Evolutionary conservation across 2,888 invertebrate species (phyloP), one percentile per base, ranked within the genome.

Genomic region (Strigamia transsilvanica): DNA sequence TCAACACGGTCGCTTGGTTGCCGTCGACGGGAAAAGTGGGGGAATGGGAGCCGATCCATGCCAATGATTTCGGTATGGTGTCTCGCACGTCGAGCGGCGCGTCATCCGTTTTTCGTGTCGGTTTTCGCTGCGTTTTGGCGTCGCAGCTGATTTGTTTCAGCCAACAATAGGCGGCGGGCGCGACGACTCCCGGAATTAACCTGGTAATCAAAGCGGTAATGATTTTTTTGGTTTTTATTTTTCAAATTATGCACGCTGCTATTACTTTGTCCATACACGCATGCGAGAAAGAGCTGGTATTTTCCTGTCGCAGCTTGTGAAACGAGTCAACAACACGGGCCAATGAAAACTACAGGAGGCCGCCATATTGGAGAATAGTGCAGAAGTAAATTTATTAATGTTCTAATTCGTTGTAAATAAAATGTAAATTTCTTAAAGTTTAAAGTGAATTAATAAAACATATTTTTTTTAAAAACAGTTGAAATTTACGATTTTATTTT

Each of bases 21-120:
- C 78, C 78, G 23, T 78, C 38, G 34, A 78, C n/a, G 6, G 78
- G 78, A 27, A 78, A 78, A 27, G 5, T 38, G 7, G 78, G 21
- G 2, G 15, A n/a, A 13, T 78, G 15, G 1, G 32, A 10, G 7
- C 32, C 7, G 15, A 78, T 34, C 78, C 78, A 78, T 13, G 32
- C 15, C 7, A 78, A 27, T 3, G 78, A 78, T 78, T 61, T 18
- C 18, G 61, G 61, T 21, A 61, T 18, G 18, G 18, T 10, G 21
- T 61, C 18, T 12, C n/a, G 18, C 61, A 61, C 18, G 10, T 61
- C 18, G 15, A 42, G 6, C 9, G 18, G 10, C 18, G 61, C 3
- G 9, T 15, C 9, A 15, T 18, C 9, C 21, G 61, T 5, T 18
- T 61, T 15, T 42, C 15, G 42, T 10, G 2, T 10, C 6, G 15